These are phyloP conservation scores for Chloropsis hardwickii DNA, from an alignment of 2,113 vertebrate genomes.

Conservation along the genomic window DNA sequence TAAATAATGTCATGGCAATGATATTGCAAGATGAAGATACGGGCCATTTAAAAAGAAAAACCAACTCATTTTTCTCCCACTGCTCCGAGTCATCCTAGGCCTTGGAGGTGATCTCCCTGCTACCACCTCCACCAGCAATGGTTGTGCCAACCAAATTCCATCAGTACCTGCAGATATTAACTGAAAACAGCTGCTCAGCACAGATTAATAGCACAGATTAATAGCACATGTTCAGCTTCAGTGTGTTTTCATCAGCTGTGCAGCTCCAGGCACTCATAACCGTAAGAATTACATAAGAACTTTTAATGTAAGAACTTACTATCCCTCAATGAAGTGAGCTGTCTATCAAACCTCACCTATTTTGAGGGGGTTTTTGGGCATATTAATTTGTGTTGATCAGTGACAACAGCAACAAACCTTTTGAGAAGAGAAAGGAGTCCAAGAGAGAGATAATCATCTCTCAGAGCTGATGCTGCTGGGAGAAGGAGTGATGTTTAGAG, in stretches of 20 bases:
- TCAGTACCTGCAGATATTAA: neutral
- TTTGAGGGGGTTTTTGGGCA: rapidly evolving
- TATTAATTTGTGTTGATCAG: neutral
- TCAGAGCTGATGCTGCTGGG: neutral
- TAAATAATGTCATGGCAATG: neutral
- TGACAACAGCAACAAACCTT: neutral
- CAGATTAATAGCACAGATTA: neutral
- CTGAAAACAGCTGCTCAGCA: neutral
- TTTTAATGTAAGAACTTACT: neutral
- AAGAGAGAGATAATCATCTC: neutral
- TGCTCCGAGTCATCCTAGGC: neutral
- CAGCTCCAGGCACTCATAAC: neutral
- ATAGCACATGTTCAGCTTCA: neutral
- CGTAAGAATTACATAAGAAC: neutral
- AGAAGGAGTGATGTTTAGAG: neutral
- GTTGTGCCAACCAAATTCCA: neutral
- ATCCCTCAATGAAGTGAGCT: neutral
- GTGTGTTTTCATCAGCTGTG: neutral
- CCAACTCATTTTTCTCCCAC: neutral
- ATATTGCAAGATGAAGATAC: neutral
- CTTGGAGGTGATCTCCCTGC: neutral
- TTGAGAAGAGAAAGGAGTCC: neutral
- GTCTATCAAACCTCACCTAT: neutral
- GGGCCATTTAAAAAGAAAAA: rapidly evolving
- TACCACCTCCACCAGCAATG: neutral